Evolutionary conservation across 2,113 vertebrate species (phyloP).

Genomic region (Pogona vitticeps): DNA sequence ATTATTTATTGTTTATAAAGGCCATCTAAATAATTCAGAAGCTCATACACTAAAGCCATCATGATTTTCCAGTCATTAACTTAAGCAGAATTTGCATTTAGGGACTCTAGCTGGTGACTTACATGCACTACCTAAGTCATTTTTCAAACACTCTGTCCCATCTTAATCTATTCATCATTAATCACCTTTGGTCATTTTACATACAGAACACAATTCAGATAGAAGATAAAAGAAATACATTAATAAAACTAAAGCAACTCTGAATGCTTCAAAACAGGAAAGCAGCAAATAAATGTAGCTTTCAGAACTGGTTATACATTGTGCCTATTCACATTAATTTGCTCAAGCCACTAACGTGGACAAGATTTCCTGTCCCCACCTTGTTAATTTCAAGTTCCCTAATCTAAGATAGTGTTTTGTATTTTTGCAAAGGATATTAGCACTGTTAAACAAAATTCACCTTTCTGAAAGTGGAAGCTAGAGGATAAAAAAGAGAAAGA

Average conservation of each 20-base stretch:
- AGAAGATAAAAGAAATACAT: conserved; percentile 85
- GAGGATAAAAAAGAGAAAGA: too few species aligned
- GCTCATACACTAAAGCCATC: conserved; percentile 68
- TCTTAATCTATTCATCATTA: conserved; percentile 86
- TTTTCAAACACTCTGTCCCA: conserved; percentile 84
- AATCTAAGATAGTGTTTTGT: not conserved
- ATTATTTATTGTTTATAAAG: conserved; percentile 85
- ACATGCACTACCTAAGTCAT: conserved; percentile 81
- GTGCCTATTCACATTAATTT: conserved; percentile 52
- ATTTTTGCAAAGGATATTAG: not conserved
- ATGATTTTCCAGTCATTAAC: conserved; percentile 85
- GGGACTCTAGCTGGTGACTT: conserved; percentile 83
- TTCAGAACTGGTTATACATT: conserved; percentile 67
- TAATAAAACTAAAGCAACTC: conserved; percentile 78
- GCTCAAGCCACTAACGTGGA: conserved; percentile 30
- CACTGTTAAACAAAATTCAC: too few species aligned
- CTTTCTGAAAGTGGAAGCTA: not conserved
- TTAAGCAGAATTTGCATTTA: conserved; percentile 85
- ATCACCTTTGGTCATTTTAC: conserved; percentile 85
- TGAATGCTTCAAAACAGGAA: conserved; percentile 77
- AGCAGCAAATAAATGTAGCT: conserved; percentile 61
- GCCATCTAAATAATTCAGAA: conserved; percentile 73
- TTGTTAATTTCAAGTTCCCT: not conserved
- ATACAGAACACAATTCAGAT: conserved; percentile 82
- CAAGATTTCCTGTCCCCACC: conserved; percentile 4